Evolutionary conservation across 2,797 vertebrate species (phyloP), one percentile per base, ranked within the genome.

Genomic region (Sylvilagus floridanus): DNA sequence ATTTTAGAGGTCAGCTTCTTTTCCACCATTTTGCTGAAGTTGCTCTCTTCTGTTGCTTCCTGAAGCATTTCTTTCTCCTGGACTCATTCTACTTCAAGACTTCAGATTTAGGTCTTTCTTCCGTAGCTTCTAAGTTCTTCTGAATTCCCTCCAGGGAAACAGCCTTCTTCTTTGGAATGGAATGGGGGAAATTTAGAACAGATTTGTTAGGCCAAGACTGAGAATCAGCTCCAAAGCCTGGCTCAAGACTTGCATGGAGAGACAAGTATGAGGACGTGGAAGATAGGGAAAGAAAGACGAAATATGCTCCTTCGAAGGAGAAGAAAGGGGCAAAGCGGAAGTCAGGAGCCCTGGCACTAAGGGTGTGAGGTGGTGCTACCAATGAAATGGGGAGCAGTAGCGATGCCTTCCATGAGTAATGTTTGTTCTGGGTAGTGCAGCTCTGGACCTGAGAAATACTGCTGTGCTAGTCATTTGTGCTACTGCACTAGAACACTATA

Each of bases 391-490:
- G 11, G 24, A 35, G 2, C 8, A 5, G 16, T 21, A 1, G 0
- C 16, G n/a, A 24, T 24, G 24, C 19, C 2, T 0, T 35, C 10
- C 7, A 4, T 5, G 66, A 42, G 37, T 35, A 22, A 2, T 8
- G 13, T 37, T 54, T 83, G 75, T 62, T 91, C 17, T 5, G 8
- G 8, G 42, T 52, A 24, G n/a, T 12, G 28, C 57, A 6, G 1
- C 28, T 21, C 28, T 21, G 0, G 2, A 19, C 22, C 50, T 42
- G 16, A 63, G 71, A 73, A 66, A 21, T 2, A 63, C 11, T 14
- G 7, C 54, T 76, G 68, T 84, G 62, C 32, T 69, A 37, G 35
- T 57, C 66, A 30, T 22, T 37, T 37, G 35, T 66, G 3, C 30
- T 32, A 21, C 30, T 42, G 4, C 24, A 66, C 21, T 7, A 52